Conservation (phyloP, 2,113 vertebrate genomes). For the Etheostoma cragini region DNA sequence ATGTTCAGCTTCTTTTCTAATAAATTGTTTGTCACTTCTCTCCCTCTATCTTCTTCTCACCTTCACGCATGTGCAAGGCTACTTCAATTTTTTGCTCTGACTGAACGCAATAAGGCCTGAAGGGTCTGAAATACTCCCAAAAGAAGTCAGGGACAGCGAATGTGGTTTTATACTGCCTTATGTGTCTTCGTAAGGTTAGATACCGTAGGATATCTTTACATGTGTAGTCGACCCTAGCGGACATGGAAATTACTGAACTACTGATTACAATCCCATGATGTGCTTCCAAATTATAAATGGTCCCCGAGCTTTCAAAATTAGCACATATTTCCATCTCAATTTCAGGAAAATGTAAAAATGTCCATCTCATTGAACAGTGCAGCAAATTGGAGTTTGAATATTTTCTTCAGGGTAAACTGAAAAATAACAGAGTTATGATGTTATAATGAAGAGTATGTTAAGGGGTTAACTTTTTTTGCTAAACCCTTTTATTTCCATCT, state of each 20-base stretch:
- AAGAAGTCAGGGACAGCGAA: not conserved
- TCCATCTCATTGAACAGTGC: not conserved
- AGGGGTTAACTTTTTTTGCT: conserved; percentile 19
- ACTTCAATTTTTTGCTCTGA: not conserved
- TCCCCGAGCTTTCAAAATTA: not conserved
- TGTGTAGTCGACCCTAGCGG: not conserved
- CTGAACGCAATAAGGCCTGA: not conserved
- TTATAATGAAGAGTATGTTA: not conserved
- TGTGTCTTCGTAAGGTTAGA: not conserved
- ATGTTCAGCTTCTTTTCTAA: conserved; percentile 21
- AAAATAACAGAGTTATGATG: no score
- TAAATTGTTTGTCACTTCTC: conserved; percentile 33
- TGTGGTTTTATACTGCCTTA: not conserved
- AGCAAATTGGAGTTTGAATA: not conserved
- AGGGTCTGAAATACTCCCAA: not conserved
- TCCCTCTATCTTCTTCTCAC: conserved; percentile 5
- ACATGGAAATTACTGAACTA: not conserved
- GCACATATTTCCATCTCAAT: not conserved
- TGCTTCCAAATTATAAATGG: not conserved
- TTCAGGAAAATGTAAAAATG: not conserved
- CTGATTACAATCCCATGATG: not conserved
- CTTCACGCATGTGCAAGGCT: not conserved
- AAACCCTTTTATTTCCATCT: conserved; percentile 10
- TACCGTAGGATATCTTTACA: not conserved
- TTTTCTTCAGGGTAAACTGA: not conserved